Percentiles rank a stretch among this genome's conserved stretches.
These are phyloP conservation scores for Meandrusa payeni DNA, from an alignment of 2,888 invertebrate species.

Conservation along the genomic window DNA sequence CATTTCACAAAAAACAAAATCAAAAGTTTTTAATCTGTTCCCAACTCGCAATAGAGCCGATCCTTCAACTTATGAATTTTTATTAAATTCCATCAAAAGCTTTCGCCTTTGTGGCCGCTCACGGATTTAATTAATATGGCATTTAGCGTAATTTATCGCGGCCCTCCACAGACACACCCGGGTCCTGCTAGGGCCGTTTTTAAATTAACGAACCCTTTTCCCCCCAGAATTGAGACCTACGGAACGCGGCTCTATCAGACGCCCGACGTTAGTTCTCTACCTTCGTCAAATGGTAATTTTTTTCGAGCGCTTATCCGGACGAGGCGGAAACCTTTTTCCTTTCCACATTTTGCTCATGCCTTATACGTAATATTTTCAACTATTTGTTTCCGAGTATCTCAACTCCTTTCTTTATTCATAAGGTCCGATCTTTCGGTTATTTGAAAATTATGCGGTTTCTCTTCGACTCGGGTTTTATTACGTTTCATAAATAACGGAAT, in stretches of 20 bases:
- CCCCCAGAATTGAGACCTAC: constrained; percentile 24
- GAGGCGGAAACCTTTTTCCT: constrained; percentile 21
- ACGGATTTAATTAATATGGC: constrained; percentile 61
- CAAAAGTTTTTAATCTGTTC: constrained; percentile 19
- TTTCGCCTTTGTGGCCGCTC: constrained; percentile 45
- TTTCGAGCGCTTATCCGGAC: constrained; percentile 28
- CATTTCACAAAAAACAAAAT: too few relatives aligned
- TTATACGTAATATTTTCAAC: constrained; percentile 22
- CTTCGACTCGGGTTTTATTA: constrained; percentile 14
- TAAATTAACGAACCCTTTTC: constrained; percentile 39
- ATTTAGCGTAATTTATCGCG: constrained; percentile 65
- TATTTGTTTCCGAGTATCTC: constrained; percentile 22
- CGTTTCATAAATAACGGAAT: constrained; percentile 18
- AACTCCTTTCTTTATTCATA: constrained; percentile 24
- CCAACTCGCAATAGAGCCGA: constrained; percentile 34
- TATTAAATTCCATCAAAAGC: constrained; percentile 47
- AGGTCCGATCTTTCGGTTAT: constrained; percentile 23
- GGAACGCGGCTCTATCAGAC: constrained; percentile 10
- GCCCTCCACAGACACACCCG: constrained; percentile 32
- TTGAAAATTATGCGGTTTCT: constrained; percentile 22
- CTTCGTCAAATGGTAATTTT: constrained; percentile 32
- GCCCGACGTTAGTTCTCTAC: constrained; percentile 24
- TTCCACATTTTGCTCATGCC: constrained; percentile 29
- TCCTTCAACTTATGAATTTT: constrained; percentile 47
- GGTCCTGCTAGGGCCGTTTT: constrained; percentile 32